These are phyloP conservation scores for Drosophila mayri DNA, from an alignment of 1,140 invertebrate genomes.

Conservation along the genomic window DNA sequence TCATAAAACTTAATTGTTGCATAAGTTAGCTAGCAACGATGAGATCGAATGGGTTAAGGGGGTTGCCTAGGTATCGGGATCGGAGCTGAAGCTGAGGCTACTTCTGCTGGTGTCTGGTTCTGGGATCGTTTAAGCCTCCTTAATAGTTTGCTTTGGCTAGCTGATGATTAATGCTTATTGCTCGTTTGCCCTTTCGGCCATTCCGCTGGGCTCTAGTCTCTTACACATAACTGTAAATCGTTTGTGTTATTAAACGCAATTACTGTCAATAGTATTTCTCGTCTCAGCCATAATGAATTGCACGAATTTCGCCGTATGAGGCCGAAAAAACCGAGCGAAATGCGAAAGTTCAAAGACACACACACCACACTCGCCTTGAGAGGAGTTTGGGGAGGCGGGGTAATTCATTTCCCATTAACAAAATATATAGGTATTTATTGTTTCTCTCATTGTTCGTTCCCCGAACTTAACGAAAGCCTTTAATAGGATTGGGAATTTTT, in stretches of 20 bases:
- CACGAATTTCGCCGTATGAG: conserved; percentile 58
- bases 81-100: background rate
- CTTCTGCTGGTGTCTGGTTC: background rate
- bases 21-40: conserved; percentile 64
- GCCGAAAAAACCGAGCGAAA: conserved; percentile 5
- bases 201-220: conserved; percentile 11
- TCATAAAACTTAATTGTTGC: conserved; percentile 80
- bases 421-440: conserved; percentile 49
- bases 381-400: background rate
- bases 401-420: conserved; percentile 76
- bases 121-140: conserved; percentile 45
- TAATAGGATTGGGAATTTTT: conserved; percentile 79
- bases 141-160: conserved; percentile 55
- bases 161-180: conserved; percentile 72
- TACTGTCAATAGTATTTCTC: conserved; percentile 73
- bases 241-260: conserved; percentile 75
- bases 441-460: conserved; percentile 32
- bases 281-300: conserved; percentile 67
- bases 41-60: conserved; percentile 13
- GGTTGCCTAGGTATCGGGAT: background rate
- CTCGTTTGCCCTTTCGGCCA: conserved; percentile 42
- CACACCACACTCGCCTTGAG: conserved; percentile 16
- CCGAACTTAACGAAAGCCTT: conserved; percentile 61
- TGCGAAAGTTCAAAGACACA: conserved; percentile 79
- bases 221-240: conserved; percentile 71